These are phyloP conservation scores for Ptychadena robeensis DNA, from an alignment of 2,797 vertebrate genomes.

Conservation along the genomic window DNA sequence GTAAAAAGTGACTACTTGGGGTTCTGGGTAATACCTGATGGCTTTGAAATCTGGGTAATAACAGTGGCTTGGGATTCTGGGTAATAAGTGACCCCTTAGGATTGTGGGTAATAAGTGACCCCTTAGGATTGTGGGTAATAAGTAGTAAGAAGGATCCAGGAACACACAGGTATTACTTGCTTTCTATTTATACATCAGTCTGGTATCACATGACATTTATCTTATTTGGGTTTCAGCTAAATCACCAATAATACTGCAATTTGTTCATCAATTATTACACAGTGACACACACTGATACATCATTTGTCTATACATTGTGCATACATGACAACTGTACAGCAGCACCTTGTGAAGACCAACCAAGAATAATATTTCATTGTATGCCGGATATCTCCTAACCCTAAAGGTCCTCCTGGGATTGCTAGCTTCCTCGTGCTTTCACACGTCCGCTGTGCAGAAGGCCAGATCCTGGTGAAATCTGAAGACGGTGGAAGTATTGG, in stretches of 20 bases:
- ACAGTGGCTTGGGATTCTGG: too few species aligned
- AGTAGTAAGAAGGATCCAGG: constrained; percentile 1
- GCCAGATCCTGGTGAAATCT: not conserved
- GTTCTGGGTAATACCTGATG: too few species aligned
- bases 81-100: constrained; percentile 13
- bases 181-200: not conserved
- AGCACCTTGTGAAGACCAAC: not conserved
- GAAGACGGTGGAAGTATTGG: not conserved
- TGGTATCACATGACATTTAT: constrained; percentile 1
- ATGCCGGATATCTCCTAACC: not conserved
- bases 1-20: not conserved
- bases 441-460: not conserved
- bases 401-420: too few species aligned
- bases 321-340: not conserved
- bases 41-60: too few species aligned
- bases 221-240: not conserved
- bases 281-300: constrained; percentile 5
- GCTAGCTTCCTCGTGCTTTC: too few species aligned
- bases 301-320: not conserved
- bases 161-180: not conserved
- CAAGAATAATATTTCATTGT: not conserved
- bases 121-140: not conserved
- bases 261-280: not conserved
- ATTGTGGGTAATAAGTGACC: constrained; percentile 5
- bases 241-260: not conserved